These are phyloP conservation scores for Zaprionus taronus DNA, from an alignment of 1,140 invertebrate genomes.

Conservation along the genomic window DNA sequence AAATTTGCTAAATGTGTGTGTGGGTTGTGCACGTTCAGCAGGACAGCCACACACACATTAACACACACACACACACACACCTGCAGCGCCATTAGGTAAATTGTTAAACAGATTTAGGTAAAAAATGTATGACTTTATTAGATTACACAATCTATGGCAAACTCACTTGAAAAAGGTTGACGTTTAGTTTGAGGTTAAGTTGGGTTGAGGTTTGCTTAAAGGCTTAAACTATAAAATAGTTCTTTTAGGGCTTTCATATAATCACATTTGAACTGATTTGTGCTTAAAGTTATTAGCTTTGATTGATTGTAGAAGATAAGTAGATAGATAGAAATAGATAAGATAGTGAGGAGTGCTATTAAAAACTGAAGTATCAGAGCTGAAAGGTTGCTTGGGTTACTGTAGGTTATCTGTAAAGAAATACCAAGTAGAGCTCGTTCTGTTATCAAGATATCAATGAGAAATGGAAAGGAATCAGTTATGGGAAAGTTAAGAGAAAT, in stretches of 20 bases:
- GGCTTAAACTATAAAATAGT: neutral
- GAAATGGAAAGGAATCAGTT: neutral
- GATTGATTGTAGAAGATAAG: neutral
- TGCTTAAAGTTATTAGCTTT: neutral
- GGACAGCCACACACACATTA: neutral
- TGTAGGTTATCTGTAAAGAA: neutral
- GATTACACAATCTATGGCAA: neutral
- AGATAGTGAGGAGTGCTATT: neutral
- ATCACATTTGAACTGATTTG: neutral
- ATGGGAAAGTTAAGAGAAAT: neutral
- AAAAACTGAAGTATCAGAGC: neutral
- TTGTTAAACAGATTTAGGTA: constrained; percentile 16
- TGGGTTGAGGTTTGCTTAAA: neutral
- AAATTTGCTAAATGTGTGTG: constrained; percentile 5
- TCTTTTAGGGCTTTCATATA: neutral
- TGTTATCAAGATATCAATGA: neutral
- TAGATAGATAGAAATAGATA: neutral
- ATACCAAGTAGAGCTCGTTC: neutral
- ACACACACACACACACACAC: neutral
- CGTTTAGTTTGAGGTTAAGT: neutral
- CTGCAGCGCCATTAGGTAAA: constrained; percentile 27
- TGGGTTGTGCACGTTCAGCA: constrained; percentile 1
- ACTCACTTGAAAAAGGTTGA: neutral
- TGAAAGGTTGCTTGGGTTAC: neutral
- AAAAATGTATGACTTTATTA: constrained; percentile 13